Base-by-base conservation (phyloP, 2,888 invertebrate genomes). In the Tryphoninae sp. region DNA sequence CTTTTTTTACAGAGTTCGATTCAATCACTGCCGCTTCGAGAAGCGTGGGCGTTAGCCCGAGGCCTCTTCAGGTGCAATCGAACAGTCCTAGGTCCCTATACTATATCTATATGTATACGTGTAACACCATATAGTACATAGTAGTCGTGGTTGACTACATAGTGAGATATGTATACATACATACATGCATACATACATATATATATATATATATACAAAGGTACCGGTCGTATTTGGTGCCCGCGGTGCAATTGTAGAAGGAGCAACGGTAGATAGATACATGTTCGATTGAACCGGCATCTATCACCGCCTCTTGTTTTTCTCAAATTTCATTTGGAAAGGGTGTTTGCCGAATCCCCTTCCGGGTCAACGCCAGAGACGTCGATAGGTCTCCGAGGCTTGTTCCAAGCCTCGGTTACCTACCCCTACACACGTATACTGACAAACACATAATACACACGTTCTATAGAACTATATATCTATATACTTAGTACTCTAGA, bases 271-370 rank as follows among this genome's bases (percentile, higher is more conserved):
- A 49, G 79, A 72, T 64, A 59, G 79, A 80, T 80, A 64, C 76
- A 77, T 68, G 82, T 79, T 79, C 82, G 79, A 82, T 79, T 74
- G 82, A 68, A 71, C 77, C 79, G 64, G 79, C 76, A 80, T 82
- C 82, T 82, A 82, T 82, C 82, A 79, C 76, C 75, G 68, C 64
- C 78, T 76, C 83, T 78, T 81, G 75, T 81, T 78, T 80, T 81
- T 81, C 75, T 83, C 79, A 69, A 78, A 78, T 78, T 82, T 80
- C 78, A 80, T 83, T 73, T 82, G 73, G 74, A 67, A 76, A 78
- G 74, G 81, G 78, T 84, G 82, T 84, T 80, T 82, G 80, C 82
- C 76, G 75, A 78, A 82, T 78, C 72, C 77, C 78, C 83, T 81
- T 81, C 80, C 81, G 80, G 84, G 72, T 81, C 84, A 81, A 72